Evolutionary conservation across 2,113 vertebrate genomes (phyloP).

Genomic region (Morone saxatilis): DNA sequence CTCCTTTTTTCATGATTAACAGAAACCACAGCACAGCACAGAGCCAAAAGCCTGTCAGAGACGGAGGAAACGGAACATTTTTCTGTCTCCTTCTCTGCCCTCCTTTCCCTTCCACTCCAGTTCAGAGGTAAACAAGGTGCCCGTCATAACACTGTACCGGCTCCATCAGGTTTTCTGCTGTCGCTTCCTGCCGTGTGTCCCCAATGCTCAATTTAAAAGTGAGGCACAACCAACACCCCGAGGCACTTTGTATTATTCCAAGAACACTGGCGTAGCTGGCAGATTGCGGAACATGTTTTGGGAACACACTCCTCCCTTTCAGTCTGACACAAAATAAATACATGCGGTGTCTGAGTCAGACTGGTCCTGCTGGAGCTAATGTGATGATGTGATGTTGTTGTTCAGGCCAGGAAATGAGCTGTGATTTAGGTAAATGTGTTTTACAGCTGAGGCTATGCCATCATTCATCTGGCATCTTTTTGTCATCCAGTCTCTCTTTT

Average conservation of each 20-base stretch:
- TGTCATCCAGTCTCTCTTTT: neutral
- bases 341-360: conserved; percentile 43
- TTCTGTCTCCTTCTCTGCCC: neutral
- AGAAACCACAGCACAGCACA: neutral
- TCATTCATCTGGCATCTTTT: neutral
- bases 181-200: conserved; percentile 15
- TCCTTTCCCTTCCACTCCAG: conserved; percentile 9
- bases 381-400: conserved; percentile 27
- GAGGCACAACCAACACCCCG: conserved; percentile 29
- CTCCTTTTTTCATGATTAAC: neutral
- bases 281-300: conserved; percentile 32
- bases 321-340: conserved; percentile 40
- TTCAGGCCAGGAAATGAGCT: conserved; percentile 34
- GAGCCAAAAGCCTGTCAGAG: neutral
- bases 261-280: conserved; percentile 4
- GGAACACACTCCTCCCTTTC: conserved; percentile 39
- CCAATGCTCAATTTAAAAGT: conserved; percentile 43
- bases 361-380: conserved; percentile 42
- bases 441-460: conserved; percentile 7
- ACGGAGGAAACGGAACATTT: conserved; percentile 20
- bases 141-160: conserved; percentile 16
- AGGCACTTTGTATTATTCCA: conserved; percentile 42
- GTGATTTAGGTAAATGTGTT: conserved; percentile 39
- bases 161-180: conserved; percentile 13
- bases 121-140: conserved; percentile 46